Evolutionary conservation across 1,140 invertebrate genomes (phyloP).

Genomic region (Neuroterus valhalla): DNA sequence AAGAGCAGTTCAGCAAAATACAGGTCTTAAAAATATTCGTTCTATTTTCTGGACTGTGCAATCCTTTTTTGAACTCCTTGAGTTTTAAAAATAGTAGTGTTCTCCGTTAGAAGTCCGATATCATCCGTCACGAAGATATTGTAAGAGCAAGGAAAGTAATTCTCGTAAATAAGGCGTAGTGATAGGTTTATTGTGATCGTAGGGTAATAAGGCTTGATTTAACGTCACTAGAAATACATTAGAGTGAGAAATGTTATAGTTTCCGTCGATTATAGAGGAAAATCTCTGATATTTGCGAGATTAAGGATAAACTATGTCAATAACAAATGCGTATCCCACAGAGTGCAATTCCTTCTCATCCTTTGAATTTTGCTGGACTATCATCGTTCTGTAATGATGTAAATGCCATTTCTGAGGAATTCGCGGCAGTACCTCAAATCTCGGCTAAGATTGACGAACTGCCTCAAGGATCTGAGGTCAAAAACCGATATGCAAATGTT

Average conservation of each 20-base stretch:
- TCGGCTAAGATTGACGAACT: conserved; percentile 87
- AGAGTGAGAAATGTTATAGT: neutral
- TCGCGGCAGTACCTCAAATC: conserved; percentile 85
- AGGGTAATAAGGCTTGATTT: no score
- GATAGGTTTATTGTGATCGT: no score
- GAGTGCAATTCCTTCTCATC: conserved; percentile 81
- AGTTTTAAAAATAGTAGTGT: no score
- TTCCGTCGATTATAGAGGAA: neutral
- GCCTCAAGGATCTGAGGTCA: conserved; percentile 89
- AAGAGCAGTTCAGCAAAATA: no score
- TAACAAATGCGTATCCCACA: conserved; percentile 60
- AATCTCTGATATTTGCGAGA: neutral
- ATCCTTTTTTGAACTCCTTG: no score
- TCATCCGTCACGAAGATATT: no score
- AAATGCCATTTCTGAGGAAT: conserved; percentile 86
- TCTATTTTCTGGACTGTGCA: no score
- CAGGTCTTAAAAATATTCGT: no score
- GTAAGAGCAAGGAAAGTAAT: no score
- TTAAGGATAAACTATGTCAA: neutral
- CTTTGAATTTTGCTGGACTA: conserved; percentile 84
- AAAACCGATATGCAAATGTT: conserved; percentile 96
- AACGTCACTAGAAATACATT: neutral
- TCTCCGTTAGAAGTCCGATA: no score
- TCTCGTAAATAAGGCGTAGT: no score
- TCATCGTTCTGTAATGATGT: conserved; percentile 83